Conservation (phyloP, 2,888 invertebrate genomes). For the Chromoteleia sp. region DNA sequence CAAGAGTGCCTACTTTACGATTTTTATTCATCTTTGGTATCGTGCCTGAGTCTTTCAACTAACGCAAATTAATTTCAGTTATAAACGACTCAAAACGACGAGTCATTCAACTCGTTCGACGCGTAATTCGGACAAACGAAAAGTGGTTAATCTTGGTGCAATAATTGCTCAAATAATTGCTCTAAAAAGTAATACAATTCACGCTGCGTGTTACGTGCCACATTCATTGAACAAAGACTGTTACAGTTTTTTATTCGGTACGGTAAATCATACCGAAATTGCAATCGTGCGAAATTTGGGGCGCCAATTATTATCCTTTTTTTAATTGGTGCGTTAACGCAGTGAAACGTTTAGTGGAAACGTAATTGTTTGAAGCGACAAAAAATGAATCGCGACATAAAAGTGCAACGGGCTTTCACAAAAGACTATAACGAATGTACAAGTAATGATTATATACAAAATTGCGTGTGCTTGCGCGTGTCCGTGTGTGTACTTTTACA, state of each 20-base stretch:
- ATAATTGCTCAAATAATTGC: conserved; percentile 8
- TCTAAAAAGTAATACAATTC: too few species aligned
- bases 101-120: too few species aligned
- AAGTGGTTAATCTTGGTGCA: not conserved
- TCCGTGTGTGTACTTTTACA: not conserved
- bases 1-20: conserved; percentile 79
- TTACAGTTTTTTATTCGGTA: not conserved
- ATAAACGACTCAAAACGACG: too few species aligned
- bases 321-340: not conserved
- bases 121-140: not conserved
- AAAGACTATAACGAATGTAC: conserved; percentile 13
- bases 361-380: not conserved
- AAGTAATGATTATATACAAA: conserved; percentile 19
- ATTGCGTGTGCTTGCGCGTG: not conserved
- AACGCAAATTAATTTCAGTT: conserved; percentile 50
- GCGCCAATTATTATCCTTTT: not conserved
- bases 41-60: conserved; percentile 82
- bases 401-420: conserved; percentile 8
- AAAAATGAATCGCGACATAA: not conserved
- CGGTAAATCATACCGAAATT: not conserved
- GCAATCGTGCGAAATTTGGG: not conserved
- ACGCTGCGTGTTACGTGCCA: not conserved
- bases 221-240: not conserved
- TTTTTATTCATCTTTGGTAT: conserved; percentile 83
- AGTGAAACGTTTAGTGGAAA: not conserved